Percentiles rank a stretch among this genome's conserved stretches.
phyloP scores from a whole-genome alignment of 2,797 vertebrate species.

The Rhabdomys pumilio region DNA sequence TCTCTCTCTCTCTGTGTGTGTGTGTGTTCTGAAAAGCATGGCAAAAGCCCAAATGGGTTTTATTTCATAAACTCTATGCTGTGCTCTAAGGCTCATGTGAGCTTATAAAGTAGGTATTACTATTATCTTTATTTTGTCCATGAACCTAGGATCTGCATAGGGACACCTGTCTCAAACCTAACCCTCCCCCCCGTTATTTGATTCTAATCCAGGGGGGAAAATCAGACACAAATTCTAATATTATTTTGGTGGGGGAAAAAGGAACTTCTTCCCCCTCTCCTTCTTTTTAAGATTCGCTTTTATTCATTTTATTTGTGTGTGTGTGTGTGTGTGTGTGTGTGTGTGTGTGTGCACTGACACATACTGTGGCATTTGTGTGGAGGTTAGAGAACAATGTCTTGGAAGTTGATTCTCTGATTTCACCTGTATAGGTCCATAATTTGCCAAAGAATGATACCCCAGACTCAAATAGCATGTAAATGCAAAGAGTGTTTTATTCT shows the following conservation, averaged over 20 bases:
- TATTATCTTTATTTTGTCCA: not conserved
- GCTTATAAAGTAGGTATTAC: not conserved
- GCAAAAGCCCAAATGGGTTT: not conserved
- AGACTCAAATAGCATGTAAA: not conserved
- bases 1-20: not conserved
- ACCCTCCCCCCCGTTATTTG: not conserved
- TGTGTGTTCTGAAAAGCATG: too few species aligned
- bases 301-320: not conserved
- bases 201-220: conserved; percentile 71
- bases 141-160: not conserved
- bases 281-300: not conserved
- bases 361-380: not conserved
- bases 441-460: not conserved
- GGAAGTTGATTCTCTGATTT: not conserved
- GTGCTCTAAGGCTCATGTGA: not conserved
- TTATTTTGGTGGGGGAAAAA: not conserved
- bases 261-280: not conserved
- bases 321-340: too few species aligned
- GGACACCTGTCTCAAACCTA: not conserved
- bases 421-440: not conserved
- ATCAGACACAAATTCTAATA: conserved; percentile 40
- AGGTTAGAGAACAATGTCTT: not conserved
- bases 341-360: not conserved
- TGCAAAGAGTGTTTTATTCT: too few species aligned
- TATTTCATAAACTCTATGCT: too few species aligned